Evolutionary conservation across 2,797 vertebrate species (phyloP), one percentile per base, ranked within the genome.

Genomic region (Ispidina lecontei): DNA sequence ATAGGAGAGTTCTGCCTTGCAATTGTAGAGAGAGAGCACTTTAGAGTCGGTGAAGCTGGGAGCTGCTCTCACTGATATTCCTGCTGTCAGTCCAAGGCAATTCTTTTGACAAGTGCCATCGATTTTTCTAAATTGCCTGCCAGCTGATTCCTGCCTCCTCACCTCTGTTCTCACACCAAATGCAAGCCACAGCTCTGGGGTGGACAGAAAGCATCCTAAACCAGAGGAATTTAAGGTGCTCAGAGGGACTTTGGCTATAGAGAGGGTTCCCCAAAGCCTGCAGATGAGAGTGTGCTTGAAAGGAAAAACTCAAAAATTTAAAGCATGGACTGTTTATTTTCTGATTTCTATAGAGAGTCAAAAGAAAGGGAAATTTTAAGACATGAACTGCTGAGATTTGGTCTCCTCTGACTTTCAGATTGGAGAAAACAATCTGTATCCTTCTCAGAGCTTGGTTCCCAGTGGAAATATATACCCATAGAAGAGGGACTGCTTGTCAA

Each of bases 101-200:
- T 39, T 73, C 77, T 87, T 86, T 51, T 14, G 68, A 76, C 64
- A 84, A 17, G 62, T 62, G 71, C 71, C 74, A 91, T 69, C 2
- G 74, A 84, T 95, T 95, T 91, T 87, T 89, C 64, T 76, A 21
- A 87, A 90, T 65, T 80, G 77, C 58, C 80, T 85, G 26, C 69
- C 44, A 77, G 37, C 41, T 84, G 70, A 64, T 43, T 92, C 74
- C 72, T n/a, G 39, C 16, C 64, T 62, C 58, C 33, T 73, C 2
- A 1, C 41, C 49, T 90, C 73, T 79, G 49, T 33, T 90, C 68
- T 76, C n/a, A 46, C 25, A 31, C 65, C 49, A 62, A 85, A 65
- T 8, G 12, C 39, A 59, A 25, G 22, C 33, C 12, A 12, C 54
- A 35, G 63, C 17, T 43, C 47, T 31, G 19, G 44, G 11, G 11